Conservation (phyloP, 2,113 vertebrate species). For the Paraplagusia blochii region DNA sequence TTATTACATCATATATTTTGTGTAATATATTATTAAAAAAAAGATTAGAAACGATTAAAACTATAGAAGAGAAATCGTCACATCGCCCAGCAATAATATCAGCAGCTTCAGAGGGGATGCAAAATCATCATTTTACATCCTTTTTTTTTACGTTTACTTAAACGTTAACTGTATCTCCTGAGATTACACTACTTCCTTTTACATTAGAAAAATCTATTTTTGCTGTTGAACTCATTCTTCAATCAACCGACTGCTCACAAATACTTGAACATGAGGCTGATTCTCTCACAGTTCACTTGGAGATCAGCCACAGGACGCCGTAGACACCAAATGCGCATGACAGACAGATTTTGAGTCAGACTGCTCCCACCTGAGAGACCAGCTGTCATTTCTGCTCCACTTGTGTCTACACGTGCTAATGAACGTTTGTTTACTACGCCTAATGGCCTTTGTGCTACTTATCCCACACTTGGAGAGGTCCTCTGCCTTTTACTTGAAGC, state of each 20-base stretch:
- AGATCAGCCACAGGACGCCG: conserved; percentile 9
- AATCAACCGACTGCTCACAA: not conserved
- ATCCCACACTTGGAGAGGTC: not conserved
- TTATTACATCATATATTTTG: no score
- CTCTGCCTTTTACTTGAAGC: not conserved
- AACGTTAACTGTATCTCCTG: not conserved
- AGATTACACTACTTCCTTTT: not conserved
- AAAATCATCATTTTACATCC: not conserved
- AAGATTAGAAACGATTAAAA: no score
- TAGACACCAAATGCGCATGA: conserved; percentile 18
- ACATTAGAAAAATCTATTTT: not conserved
- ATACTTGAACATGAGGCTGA: not conserved
- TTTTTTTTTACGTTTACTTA: no score
- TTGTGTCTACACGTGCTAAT: conserved; percentile 1
- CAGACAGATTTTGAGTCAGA: conserved; percentile 23
- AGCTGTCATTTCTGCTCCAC: conserved; percentile 32
- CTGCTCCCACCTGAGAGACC: conserved; percentile 31
- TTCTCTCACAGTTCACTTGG: not conserved
- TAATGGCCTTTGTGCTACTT: not conserved
- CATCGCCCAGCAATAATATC: no score
- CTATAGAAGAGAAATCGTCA: no score
- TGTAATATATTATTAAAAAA: no score
- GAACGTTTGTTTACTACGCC: not conserved
- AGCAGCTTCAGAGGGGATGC: no score
- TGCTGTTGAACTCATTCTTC: not conserved